Evolutionary conservation across 2,888 invertebrate species (phyloP), one percentile per base, ranked within the genome.

Genomic region (Xanthorhoe designata): DNA sequence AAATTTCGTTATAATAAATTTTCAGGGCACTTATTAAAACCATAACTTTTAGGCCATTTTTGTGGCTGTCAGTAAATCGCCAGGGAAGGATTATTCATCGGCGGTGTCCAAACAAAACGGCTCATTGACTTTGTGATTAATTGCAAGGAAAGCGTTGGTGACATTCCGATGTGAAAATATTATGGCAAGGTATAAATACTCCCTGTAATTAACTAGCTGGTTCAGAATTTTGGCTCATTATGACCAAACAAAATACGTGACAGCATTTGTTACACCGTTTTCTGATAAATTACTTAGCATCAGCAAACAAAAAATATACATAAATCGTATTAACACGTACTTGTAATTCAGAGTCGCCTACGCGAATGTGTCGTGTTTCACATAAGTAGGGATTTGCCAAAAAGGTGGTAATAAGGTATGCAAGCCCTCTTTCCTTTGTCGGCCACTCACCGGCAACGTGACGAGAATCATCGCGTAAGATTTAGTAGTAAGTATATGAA

Each of bases 321-420:
- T 73, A 72, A 78, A 80, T 78, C 80, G 75, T 75, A 80, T 76
- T 79, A 80, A 82, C 87, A 85, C 84, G 85, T 86, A 87, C 79
- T 86, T 84, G 86, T 87, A 86, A 87, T 89, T 88, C 86, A 79
- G 85, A 86, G 88, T 86, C 77, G 79, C 77, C 79, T 82, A 83
- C 85, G 78, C 79, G 82, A 84, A 81, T 83, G 83, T 86, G 88
- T 87, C 88, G 85, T 88, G 88, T 91, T 90, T 88, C 89, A 88
- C 86, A 86, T 88, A 91, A 92, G 89, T 88, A 84, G 84, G 90
- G 91, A 91, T 92, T 91, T 91, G 77, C 85, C 83, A 89, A 90
- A 92, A 91, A 92, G 91, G 92, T 89, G 86, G 89, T 90, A 89
- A 91, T 92, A 93, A 92, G 91, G 90, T 93, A 92, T 92, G 92